phyloP scores from a whole-genome alignment of 2,113 vertebrate species.

The Upupa epops region DNA sequence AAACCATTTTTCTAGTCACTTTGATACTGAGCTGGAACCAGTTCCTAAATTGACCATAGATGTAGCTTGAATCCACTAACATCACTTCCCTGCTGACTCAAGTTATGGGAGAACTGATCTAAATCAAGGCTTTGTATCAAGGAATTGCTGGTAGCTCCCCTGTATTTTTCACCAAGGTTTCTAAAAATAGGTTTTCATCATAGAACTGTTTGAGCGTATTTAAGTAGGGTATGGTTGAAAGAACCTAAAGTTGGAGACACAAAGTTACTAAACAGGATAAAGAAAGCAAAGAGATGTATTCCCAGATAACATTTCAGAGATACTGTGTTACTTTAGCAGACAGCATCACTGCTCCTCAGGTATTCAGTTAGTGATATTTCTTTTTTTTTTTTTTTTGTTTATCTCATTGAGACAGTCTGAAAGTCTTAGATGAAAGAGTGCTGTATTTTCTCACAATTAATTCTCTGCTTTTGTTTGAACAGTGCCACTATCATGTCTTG shows the following conservation, averaged over 20 bases:
- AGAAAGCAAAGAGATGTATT: background rate
- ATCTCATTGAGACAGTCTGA: background rate
- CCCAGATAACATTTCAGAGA: background rate
- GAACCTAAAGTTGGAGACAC: background rate
- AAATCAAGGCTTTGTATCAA: background rate
- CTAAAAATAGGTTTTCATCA: background rate
- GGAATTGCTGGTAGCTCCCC: accelerated
- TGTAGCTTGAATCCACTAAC: background rate
- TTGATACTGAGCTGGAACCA: background rate
- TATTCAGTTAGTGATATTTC: background rate
- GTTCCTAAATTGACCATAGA: background rate
- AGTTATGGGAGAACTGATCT: background rate
- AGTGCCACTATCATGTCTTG: background rate
- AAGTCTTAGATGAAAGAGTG: background rate
- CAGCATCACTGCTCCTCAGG: background rate
- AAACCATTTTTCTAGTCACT: background rate
- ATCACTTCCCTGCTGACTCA: background rate
- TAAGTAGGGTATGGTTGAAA: background rate
- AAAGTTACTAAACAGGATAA: background rate
- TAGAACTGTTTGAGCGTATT: background rate
- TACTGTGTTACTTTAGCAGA: background rate
- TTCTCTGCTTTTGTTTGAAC: background rate
- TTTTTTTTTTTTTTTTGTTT: background rate
- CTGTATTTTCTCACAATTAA: background rate
- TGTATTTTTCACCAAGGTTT: background rate